A percentile compares a stretch with the other conserved stretches of the same genome.
Conservation (phyloP, 2,888 invertebrate species). For the Pachymerium ferrugineum region DNA sequence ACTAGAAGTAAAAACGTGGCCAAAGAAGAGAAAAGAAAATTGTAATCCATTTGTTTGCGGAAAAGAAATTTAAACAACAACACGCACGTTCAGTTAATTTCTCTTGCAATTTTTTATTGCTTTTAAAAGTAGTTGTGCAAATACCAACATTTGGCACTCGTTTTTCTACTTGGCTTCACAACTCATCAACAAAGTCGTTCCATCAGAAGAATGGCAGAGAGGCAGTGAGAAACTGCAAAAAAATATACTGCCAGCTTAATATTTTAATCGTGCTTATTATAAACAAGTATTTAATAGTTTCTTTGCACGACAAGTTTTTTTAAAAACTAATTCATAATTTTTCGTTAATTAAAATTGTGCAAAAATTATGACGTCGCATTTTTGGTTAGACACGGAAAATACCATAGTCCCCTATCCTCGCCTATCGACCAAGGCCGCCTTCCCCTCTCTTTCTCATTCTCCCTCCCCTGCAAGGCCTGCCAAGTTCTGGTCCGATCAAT, state of each 20-base stretch:
- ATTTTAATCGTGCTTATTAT: too few relatives aligned
- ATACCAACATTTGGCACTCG: not conserved
- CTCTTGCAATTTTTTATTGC: not conserved
- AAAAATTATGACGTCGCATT: not conserved
- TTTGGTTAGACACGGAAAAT: not conserved
- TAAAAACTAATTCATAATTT: not conserved
- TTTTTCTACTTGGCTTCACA: not conserved
- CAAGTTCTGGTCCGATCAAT: slow-evolving; percentile 16
- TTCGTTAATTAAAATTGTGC: not conserved
- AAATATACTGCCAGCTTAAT: too few relatives aligned
- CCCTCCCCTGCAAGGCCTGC: not conserved
- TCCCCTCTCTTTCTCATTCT: not conserved
- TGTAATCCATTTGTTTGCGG: too few relatives aligned
- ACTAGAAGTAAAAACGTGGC: too few relatives aligned
- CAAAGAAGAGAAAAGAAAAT: too few relatives aligned
- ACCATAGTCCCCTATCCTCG: not conserved
- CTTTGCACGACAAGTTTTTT: too few relatives aligned
- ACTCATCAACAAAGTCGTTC: not conserved
- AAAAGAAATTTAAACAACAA: not conserved
- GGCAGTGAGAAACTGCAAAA: too few relatives aligned
- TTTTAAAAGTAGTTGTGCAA: not conserved
- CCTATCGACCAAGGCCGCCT: not conserved
- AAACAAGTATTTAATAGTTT: too few relatives aligned
- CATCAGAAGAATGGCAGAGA: too few relatives aligned
- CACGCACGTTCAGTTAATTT: not conserved